Conservation (phyloP, 2,888 invertebrate species). For the Cabera pusaria region DNA sequence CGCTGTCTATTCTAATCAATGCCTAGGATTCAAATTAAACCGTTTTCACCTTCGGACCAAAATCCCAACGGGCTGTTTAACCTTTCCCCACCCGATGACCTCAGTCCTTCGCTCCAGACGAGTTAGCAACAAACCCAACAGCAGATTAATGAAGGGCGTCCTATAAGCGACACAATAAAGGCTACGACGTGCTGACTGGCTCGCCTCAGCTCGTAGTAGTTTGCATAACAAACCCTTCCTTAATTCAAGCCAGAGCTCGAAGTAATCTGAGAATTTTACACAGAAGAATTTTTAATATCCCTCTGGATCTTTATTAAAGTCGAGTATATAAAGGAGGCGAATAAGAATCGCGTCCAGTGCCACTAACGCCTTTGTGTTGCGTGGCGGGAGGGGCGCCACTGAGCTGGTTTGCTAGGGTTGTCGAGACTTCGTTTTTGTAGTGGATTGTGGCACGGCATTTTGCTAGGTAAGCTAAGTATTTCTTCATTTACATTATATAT, state of each 20-base stretch:
- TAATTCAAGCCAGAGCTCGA: conserved; percentile 36
- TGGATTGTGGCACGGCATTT: too few relatives aligned
- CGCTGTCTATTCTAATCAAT: too few relatives aligned
- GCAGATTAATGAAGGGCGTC: conserved; percentile 21
- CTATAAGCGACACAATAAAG: conserved; percentile 14
- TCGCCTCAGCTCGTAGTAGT: conserved; percentile 31
- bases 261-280: conserved; percentile 49
- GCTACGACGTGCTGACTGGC: conserved; percentile 7
- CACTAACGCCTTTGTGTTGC: conserved; percentile 53
- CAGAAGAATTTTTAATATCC: conserved; percentile 74
- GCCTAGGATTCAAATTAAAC: too few relatives aligned
- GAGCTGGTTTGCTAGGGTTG: conserved; percentile 16
- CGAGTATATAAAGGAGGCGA: conserved; percentile 49
- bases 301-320: conserved; percentile 68
- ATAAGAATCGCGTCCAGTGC: conserved; percentile 48
- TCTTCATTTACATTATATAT: too few relatives aligned
- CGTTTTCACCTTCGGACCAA: too few relatives aligned
- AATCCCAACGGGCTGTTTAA: too few relatives aligned
- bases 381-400: conserved; percentile 25
- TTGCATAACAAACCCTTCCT: conserved; percentile 52
- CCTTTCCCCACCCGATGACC: too few relatives aligned
- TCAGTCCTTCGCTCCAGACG: background rate
- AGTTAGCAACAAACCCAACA: background rate
- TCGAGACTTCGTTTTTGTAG: too few relatives aligned
- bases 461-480: too few relatives aligned